Base-by-base conservation (phyloP, 1,140 invertebrate species). In the Drosophila truncata region DNA sequence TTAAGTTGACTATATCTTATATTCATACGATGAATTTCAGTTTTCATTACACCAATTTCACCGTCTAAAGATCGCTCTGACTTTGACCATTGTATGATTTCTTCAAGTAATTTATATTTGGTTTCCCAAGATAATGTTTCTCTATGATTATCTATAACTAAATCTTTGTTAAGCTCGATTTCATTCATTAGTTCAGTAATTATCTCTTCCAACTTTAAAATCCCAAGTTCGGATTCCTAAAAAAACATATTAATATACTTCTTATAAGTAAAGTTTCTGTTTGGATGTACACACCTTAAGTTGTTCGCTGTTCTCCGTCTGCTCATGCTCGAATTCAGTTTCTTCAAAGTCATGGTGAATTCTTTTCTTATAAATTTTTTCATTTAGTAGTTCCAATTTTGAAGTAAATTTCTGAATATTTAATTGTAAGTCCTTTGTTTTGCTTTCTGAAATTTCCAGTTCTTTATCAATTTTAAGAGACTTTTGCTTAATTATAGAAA, bases 21-120 rank as follows among this genome's bases (percentile, higher is more conserved):
- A 93, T 96, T 94, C 97, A 97, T 97, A 79, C 96, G 94, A 84
- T 97, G 96, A 87, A 97, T 97, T 93, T 97, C 97, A 55, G 39
- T 94, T 92, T 95, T 96, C 96, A 97, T 97, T 16, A 93, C 93
- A 10, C 95, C 95, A 50, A 97, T 94, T 91, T 97, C 96, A n/a
- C 93, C 93, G n/a, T 94, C 94, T 59, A 95, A 94, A 0, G 83
- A 78, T 6, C 50, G 50, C 65, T 96, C 96, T 42, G 95, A 93
- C 64, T 95, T 95, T 8, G 96, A 94, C 67, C 94, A 95, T 80
- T 94, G 94, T 67, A 95, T 95, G 0, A 95, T 94, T 86, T 97
- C 96, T 42, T 94, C 94, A 4, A 96, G 95, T 72, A 97, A 84
- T 84, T 96, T 94, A 50, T 95, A 94, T 93, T 97, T 97, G 81